Conservation (phyloP, 2,797 vertebrate genomes). For the Falco columbarius region DNA sequence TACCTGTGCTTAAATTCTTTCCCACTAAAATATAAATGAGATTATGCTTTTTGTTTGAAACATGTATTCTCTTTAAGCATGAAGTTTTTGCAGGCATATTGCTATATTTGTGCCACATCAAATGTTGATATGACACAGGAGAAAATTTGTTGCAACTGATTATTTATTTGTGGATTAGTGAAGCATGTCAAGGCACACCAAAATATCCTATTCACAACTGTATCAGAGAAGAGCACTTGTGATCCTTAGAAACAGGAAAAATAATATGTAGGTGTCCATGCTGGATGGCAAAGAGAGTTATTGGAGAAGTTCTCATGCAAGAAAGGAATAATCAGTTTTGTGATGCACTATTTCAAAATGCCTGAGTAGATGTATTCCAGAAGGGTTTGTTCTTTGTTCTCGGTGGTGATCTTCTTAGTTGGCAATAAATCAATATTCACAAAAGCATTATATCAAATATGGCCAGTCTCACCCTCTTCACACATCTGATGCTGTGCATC, state of each 20-base stretch:
- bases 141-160: conserved; percentile 36
- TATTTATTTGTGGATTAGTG: conserved; percentile 53
- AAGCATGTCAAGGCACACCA: background rate
- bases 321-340: background rate
- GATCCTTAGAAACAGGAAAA: conserved; percentile 17
- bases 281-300: background rate
- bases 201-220: conserved; percentile 24
- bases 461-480: background rate
- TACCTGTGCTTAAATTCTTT: conserved; percentile 41
- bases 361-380: background rate
- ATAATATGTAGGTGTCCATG: background rate
- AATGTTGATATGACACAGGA: conserved; percentile 43
- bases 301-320: background rate
- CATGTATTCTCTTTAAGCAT: conserved; percentile 58
- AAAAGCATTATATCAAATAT: background rate
- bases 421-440: background rate
- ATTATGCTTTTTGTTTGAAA: conserved; percentile 49
- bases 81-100: conserved; percentile 33
- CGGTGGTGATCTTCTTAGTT: background rate
- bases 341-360: background rate
- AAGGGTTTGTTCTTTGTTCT: background rate
- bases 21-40: conserved; percentile 47
- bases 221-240: conserved; percentile 9
- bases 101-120: conserved; percentile 68
- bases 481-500: background rate